Evolutionary conservation across 2,113 vertebrate genomes (phyloP).

Genomic region (Corvus cornix): DNA sequence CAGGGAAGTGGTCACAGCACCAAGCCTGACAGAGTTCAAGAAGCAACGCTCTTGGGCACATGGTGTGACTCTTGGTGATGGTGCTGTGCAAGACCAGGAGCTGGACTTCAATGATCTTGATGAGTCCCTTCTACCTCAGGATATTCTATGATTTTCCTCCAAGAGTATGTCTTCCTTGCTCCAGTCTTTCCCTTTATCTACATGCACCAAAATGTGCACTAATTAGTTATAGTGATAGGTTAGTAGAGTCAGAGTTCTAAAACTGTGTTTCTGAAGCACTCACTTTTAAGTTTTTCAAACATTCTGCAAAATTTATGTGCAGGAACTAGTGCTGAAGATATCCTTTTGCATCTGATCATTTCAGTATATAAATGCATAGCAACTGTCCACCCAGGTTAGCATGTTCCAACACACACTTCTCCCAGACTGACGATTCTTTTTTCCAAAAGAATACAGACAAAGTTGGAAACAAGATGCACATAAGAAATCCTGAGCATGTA

Average conservation of each 20-base stretch:
- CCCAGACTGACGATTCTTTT: not conserved
- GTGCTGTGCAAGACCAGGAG: not conserved
- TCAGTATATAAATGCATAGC: not conserved
- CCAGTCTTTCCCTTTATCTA: not conserved
- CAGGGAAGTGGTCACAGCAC: not conserved
- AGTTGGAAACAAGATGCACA: not conserved
- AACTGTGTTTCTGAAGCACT: not conserved
- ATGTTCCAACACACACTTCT: not conserved
- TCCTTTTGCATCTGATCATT: not conserved
- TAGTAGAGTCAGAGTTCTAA: not conserved
- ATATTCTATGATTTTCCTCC: not conserved
- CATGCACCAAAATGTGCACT: not conserved
- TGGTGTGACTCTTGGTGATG: not conserved
- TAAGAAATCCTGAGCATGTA: not conserved
- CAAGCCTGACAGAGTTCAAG: not conserved
- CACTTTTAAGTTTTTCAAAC: not conserved
- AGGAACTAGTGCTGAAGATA: not conserved
- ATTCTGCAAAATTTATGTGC: not conserved
- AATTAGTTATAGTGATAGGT: not conserved
- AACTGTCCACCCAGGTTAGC: not conserved
- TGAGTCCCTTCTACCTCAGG: not conserved
- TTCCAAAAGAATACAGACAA: not conserved
- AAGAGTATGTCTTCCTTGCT: not conserved
- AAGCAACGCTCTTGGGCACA: not conserved
- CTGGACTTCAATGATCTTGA: not conserved